Base-by-base conservation (phyloP, 2,113 vertebrate species). In the Bombycilla garrulus region DNA sequence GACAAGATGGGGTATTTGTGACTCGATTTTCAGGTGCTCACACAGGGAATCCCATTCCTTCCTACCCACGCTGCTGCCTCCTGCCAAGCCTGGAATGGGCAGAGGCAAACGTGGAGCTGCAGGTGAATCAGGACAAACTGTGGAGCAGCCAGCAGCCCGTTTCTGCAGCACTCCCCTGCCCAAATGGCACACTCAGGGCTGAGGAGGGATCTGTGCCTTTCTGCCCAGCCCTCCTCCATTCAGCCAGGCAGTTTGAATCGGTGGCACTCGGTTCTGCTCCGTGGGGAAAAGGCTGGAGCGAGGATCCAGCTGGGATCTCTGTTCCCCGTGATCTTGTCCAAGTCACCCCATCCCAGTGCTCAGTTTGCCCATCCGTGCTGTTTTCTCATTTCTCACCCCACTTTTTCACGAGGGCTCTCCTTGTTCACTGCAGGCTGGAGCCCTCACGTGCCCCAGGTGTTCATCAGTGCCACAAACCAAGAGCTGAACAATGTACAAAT, bases 241-340 rank as follows among this genome's bases (percentile, higher is more conserved):
- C 9, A 53, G 67, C 50, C 18, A 0, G 7, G 0, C 6, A 14
- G 29, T 10, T 0, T 22, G 17, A 36, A 8, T 9, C 3, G 42
- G n/a, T 18, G 38, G 3, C 62, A 16, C 53, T 48, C 54, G 3
- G 19, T 15, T 15, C 57, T 76, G 66, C 9, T 54, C 57, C 42
- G 4, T 0, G 16, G 64, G 58, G n/a, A 47, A 14, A 40, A 56
- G 31, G 33, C 23, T 29, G 61, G n/a, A 60, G 48, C 0, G 0
- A 81, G 67, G 60, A 47, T 35, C 58, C 15, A 25, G 93, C 10
- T 22, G 38, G 33, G 35, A 31, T 71, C 80, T 48, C 54, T 48
- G 54, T 23, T 56, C 22, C 1, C 2, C 9, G 58, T 11, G 66
- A 47, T 40, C 47, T 22, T 61, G 31, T 25, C 35, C 47, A 42